Evolutionary conservation across 2,113 vertebrate species (phyloP).

Genomic region (Amphiprion percula): DNA sequence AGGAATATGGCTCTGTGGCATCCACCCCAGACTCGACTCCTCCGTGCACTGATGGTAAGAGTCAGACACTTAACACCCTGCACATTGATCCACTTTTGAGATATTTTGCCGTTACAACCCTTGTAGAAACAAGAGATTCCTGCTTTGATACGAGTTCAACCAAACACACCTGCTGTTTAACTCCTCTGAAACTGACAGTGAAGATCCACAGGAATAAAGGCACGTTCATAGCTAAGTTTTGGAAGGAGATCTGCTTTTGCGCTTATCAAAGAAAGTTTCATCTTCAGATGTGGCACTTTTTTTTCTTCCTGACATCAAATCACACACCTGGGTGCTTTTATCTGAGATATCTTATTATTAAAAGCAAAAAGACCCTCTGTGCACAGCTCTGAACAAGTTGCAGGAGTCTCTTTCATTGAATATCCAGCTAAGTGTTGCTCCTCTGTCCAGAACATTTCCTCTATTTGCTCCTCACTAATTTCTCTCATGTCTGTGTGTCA

Average conservation of each 20-base stretch:
- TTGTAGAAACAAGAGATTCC: not conserved
- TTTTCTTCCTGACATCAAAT: slow-evolving; percentile 35
- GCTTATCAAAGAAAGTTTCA: slow-evolving; percentile 50
- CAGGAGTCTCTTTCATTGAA: not conserved
- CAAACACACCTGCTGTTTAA: not conserved
- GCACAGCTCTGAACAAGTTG: not conserved
- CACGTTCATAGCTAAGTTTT: not conserved
- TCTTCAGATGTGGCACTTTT: slow-evolving; percentile 23
- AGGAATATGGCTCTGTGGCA: slow-evolving; percentile 86
- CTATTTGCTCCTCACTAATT: not conserved
- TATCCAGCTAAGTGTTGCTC: not conserved
- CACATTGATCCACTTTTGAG: not conserved
- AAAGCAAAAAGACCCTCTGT: slow-evolving; percentile 6
- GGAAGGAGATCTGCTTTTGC: slow-evolving; percentile 1
- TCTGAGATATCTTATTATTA: slow-evolving; percentile 19
- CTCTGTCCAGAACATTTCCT: not conserved
- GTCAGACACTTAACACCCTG: not conserved
- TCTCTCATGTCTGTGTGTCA: not conserved
- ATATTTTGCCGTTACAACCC: not conserved
- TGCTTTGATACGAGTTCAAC: not conserved
- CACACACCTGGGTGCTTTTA: slow-evolving; percentile 37
- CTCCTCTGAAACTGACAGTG: not conserved
- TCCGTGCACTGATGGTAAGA: slow-evolving; percentile 85
- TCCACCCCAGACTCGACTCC: slow-evolving; percentile 88
- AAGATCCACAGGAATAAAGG: slow-evolving; percentile 24